Percentiles rank a stretch among this genome's conserved stretches.
Conservation (phyloP, 2,888 invertebrate genomes). For the Parnassius glacialis region DNA sequence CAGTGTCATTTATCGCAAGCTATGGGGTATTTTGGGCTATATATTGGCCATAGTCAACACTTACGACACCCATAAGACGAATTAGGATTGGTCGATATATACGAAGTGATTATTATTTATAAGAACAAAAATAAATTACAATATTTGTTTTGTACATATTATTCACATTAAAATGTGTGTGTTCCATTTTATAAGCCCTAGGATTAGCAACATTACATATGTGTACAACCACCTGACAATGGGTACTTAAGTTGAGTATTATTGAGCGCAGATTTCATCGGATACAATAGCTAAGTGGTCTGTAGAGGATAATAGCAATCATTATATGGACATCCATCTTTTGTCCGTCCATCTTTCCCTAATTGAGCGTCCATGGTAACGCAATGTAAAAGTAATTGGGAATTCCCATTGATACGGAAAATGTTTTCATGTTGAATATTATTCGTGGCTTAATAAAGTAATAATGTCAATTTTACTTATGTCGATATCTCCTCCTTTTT, state of each 20-base stretch:
- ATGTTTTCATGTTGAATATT: slow-evolving; percentile 14
- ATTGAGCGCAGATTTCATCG: slow-evolving; percentile 27
- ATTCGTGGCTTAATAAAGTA: background rate
- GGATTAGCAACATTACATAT: slow-evolving; percentile 11
- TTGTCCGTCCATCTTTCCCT: slow-evolving; percentile 50
- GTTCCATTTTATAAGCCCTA: too few relatives aligned
- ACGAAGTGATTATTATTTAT: too few relatives aligned
- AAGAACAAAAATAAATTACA: too few relatives aligned
- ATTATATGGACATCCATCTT: slow-evolving; percentile 51
- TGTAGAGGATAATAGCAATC: slow-evolving; percentile 52
- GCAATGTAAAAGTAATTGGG: slow-evolving; percentile 30
- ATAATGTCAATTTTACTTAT: slow-evolving; percentile 17
- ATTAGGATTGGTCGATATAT: too few relatives aligned
- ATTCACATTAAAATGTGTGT: too few relatives aligned
- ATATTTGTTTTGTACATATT: too few relatives aligned
- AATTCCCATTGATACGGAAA: slow-evolving; percentile 16
- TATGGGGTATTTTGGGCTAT: too few relatives aligned
- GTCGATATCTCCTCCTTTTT: slow-evolving; percentile 1
- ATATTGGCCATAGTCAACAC: too few relatives aligned
- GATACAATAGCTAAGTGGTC: slow-evolving; percentile 48
- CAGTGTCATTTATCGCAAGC: too few relatives aligned
- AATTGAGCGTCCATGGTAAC: slow-evolving; percentile 55
- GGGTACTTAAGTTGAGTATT: slow-evolving; percentile 30
- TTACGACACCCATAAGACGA: too few relatives aligned
- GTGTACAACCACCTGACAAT: slow-evolving; percentile 23